phyloP scores from a whole-genome alignment of 2,888 invertebrate species.

The Pteria penguin region DNA sequence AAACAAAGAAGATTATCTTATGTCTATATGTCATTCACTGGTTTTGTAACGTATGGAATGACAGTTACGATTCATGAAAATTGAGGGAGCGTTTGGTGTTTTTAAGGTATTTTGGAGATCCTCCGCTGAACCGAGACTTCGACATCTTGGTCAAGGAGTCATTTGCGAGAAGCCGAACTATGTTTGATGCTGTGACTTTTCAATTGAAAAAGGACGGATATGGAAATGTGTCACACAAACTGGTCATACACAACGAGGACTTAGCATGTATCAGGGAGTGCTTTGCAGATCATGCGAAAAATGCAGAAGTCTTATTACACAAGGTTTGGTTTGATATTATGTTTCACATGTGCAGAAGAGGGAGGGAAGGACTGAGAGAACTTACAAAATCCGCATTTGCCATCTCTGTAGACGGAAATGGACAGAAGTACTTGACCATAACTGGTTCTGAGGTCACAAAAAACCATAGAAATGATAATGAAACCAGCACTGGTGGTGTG shows the following conservation, averaged over 20 bases:
- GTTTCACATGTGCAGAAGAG: not conserved
- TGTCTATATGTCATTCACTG: no score
- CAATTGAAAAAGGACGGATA: not conserved
- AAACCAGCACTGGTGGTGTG: constrained; percentile 1
- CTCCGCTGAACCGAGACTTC: not conserved
- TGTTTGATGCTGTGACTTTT: constrained; percentile 2
- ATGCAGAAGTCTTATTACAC: not conserved
- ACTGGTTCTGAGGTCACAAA: constrained; percentile 13
- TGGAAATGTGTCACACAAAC: not conserved
- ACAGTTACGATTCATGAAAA: no score
- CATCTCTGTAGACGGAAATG: not conserved
- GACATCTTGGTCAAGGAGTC: not conserved
- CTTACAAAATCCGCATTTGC: not conserved
- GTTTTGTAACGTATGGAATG: no score
- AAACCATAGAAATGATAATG: constrained; percentile 8
- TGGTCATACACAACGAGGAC: not conserved
- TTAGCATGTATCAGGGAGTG: not conserved
- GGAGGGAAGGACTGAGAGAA: not conserved
- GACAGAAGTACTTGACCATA: not conserved
- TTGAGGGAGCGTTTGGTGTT: no score
- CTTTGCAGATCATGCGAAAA: not conserved
- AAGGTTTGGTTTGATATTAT: not conserved
- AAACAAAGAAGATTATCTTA: no score
- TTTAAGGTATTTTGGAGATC: not conserved
- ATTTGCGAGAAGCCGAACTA: not conserved